Conservation (phyloP, 2,888 invertebrate species). For the Ptilodon capucinus region DNA sequence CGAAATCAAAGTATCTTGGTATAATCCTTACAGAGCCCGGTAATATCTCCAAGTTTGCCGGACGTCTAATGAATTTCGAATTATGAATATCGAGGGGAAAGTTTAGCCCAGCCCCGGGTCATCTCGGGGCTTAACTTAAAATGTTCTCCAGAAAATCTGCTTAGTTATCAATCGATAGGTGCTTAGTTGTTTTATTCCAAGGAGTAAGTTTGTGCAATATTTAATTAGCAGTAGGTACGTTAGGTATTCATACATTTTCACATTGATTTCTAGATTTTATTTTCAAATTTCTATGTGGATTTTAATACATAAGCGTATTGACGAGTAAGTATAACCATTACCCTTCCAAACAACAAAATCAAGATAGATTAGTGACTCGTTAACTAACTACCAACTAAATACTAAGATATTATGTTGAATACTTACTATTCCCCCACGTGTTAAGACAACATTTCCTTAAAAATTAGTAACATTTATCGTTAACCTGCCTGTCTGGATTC, state of each 20-base stretch:
- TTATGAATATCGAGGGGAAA: slow-evolving; percentile 65
- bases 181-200: not conserved
- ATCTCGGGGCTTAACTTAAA: slow-evolving; percentile 46
- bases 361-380: too few relatives aligned
- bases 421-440: too few relatives aligned
- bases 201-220: not conserved
- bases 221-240: too few relatives aligned
- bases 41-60: slow-evolving; percentile 56
- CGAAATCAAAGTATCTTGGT: slow-evolving; percentile 35
- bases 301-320: too few relatives aligned
- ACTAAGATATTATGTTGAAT: too few relatives aligned
- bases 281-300: too few relatives aligned
- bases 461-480: not conserved
- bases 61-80: slow-evolving; percentile 56
- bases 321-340: too few relatives aligned
- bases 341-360: too few relatives aligned
- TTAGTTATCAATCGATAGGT: slow-evolving; percentile 52
- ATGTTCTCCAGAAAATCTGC: slow-evolving; percentile 47
- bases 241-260: too few relatives aligned
- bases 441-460: not conserved
- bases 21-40: slow-evolving; percentile 65
- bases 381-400: too few relatives aligned
- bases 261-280: too few relatives aligned
- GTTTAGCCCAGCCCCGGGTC: slow-evolving; percentile 49
- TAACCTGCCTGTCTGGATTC: slow-evolving; percentile 1